Conservation (phyloP, 1,140 invertebrate genomes). For the Scylla paramamosain region DNA sequence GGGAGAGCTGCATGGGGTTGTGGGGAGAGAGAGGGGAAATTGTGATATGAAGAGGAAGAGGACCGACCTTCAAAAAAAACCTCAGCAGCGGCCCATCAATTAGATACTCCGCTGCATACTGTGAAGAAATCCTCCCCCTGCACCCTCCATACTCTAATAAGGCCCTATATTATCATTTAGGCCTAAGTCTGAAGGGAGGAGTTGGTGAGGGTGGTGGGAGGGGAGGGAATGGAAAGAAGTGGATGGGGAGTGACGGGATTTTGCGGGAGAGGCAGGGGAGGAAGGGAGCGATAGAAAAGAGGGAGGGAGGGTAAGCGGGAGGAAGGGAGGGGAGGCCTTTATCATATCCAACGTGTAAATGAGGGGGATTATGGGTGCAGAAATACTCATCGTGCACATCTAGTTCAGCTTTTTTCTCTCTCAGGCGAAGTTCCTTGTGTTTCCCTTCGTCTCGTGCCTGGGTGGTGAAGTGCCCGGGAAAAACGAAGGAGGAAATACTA, state of each 20-base stretch:
- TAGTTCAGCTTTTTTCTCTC: not conserved
- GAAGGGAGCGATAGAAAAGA: constrained; percentile 1
- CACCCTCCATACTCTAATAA: constrained; percentile 57
- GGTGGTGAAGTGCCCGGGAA: not conserved
- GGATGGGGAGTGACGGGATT: not conserved
- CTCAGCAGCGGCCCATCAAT: constrained; percentile 45
- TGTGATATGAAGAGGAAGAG: constrained; percentile 30
- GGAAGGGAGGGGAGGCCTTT: constrained; percentile 29
- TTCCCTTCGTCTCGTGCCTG: not conserved
- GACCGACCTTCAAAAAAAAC: not conserved
- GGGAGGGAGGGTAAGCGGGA: constrained; percentile 30
- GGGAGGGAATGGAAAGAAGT: not conserved
- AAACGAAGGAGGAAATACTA: constrained; percentile 9
- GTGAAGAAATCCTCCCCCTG: constrained; percentile 32
- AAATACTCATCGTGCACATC: not conserved
- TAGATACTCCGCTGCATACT: constrained; percentile 62
- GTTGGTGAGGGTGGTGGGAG: not conserved
- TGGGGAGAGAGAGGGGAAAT: constrained; percentile 15
- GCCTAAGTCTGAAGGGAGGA: constrained; percentile 47
- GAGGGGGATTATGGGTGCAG: constrained; percentile 46
- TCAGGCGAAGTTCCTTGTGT: not conserved
- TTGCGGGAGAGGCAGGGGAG: constrained; percentile 17
- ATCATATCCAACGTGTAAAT: constrained; percentile 69
- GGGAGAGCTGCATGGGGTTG: not conserved
- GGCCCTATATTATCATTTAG: constrained; percentile 68